phyloP scores from a whole-genome alignment of 2,113 vertebrate species.

The Dipodomys stephensi region DNA sequence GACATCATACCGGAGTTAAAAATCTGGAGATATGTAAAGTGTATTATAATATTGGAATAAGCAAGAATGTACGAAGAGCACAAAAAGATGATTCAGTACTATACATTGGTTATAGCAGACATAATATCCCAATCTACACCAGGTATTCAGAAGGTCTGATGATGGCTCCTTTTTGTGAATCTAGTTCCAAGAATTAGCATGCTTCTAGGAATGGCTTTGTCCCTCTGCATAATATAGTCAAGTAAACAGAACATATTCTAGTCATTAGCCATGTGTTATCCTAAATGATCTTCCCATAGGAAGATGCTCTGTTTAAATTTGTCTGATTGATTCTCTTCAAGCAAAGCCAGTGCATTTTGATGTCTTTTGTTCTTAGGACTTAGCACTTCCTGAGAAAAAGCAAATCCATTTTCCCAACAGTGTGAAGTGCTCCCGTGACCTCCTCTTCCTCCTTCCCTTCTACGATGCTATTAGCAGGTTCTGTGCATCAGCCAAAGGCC shows the following conservation, averaged over 20 bases:
- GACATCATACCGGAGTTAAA: no score
- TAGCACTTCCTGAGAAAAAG: background rate
- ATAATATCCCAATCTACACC: no score
- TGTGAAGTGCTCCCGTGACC: conserved; percentile 31
- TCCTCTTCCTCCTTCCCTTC: conserved; percentile 46
- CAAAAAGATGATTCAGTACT: background rate
- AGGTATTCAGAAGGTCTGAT: no score
- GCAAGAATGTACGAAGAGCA: background rate
- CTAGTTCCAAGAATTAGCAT: background rate
- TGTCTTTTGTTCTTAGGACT: conserved; percentile 31
- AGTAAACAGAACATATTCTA: background rate
- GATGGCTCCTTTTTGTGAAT: background rate
- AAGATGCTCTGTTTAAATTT: background rate
- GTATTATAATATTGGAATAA: background rate
- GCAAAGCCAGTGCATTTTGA: background rate
- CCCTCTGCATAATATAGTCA: background rate
- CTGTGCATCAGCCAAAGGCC: conserved; percentile 65
- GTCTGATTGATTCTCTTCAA: background rate
- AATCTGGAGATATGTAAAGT: background rate
- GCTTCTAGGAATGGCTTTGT: background rate
- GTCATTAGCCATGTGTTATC: background rate
- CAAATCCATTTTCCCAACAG: background rate
- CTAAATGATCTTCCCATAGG: background rate
- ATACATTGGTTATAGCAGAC: background rate
- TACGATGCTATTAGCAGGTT: conserved; percentile 63